phyloP scores from a whole-genome alignment of 2,888 invertebrate species.

The Andrena bucephala region DNA sequence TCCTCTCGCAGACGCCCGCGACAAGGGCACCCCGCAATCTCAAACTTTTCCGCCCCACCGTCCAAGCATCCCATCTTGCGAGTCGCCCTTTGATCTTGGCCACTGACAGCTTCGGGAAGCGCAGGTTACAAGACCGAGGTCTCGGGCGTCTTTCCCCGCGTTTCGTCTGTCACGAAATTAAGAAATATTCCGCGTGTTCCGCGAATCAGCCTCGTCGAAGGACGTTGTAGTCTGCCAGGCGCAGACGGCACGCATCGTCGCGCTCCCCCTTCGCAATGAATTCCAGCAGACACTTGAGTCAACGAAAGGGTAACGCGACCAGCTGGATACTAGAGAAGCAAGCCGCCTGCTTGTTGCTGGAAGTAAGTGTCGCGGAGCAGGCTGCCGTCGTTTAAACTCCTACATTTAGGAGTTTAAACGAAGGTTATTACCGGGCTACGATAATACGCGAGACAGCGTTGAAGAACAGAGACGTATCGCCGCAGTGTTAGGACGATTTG shows the following conservation, averaged over 20 bases:
- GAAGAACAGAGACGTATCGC: too few species aligned
- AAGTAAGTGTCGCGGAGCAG: not conserved
- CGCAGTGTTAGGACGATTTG: too few species aligned
- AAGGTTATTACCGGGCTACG: too few species aligned
- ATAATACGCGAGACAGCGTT: too few species aligned
- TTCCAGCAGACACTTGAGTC: conserved; percentile 1
- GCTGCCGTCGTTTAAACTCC: not conserved
- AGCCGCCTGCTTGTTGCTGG: conserved; percentile 5
- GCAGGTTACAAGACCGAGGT: not conserved
- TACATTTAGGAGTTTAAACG: not conserved
- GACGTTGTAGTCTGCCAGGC: conserved; percentile 1
- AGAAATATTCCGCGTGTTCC: conserved; percentile 22
- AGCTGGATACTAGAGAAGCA: not conserved
- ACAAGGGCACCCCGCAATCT: conserved; percentile 35
- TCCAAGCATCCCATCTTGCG: conserved; percentile 37
- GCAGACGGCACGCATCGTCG: conserved; percentile 21
- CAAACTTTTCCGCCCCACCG: conserved; percentile 44
- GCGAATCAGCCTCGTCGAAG: conserved; percentile 10
- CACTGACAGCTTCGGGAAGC: conserved; percentile 10
- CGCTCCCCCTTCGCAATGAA: conserved; percentile 16
- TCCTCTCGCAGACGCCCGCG: not conserved
- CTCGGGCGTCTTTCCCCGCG: too few species aligned
- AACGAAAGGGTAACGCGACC: conserved; percentile 15
- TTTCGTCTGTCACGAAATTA: conserved; percentile 42
- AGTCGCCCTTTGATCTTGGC: conserved; percentile 53